Base-by-base conservation (phyloP, 2,113 vertebrate species). In the Paralichthys olivaceus region DNA sequence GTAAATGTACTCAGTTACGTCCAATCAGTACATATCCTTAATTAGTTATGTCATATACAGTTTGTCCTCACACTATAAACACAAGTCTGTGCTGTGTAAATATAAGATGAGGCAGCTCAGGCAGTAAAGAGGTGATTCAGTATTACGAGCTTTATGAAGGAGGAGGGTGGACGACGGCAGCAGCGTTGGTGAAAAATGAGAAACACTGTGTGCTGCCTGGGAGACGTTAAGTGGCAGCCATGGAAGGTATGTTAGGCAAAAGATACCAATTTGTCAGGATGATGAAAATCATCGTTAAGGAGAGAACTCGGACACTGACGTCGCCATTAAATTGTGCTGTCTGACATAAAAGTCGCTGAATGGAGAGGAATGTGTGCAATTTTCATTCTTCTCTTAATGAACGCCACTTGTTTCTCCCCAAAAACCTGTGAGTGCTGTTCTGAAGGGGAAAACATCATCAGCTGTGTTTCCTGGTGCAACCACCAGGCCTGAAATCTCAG, bases 291-390 rank as follows among this genome's bases (percentile, higher is more conserved):
- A 80, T 78, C 51, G 67, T 85, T 80, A 88, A 71, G 86, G 88
- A 80, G 40, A 64, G 75, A 84, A 77, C 91, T 86, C 73, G 84
- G 85, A 88, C 90, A 75, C 55, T 69, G 85, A 89, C 84, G 72
- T 56, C 12, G 72, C 84, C 78, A 61, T 92, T 89, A 89, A 90
- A 93, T 77, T 75, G 45, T 69, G 83, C 87, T 88, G 91, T 86
- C 72, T 87, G 88, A 88, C 86, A 84, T 90, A 85, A 92, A 92
- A 92, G 91, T 80, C 55, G 84, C 87, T 89, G 91, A 92, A 91
- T 89, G 85, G 89, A 89, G 77, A 55, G 78, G 77, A 87, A 83
- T 32, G 76, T 67, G 56, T 78, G 71, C 80, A 88, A 89, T 86
- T 91, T 84, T 91, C 86, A 86, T 74, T 90, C 84, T 55, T 69